Conservation (phyloP, 1,140 invertebrate species). For the Homalodisca vitripennis region DNA sequence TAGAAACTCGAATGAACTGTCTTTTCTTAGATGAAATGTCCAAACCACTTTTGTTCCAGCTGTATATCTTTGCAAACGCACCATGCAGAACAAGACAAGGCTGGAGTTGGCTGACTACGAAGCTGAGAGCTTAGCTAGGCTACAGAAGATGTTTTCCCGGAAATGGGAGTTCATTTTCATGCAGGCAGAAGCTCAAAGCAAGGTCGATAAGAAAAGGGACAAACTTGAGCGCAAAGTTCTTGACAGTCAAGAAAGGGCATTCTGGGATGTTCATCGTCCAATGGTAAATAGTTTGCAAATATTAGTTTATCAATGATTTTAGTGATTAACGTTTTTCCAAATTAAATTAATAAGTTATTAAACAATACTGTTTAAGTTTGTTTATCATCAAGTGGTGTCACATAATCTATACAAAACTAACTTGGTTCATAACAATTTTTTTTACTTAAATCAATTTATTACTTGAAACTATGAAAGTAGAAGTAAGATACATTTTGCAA, state of each 20-base stretch:
- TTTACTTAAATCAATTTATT: too few relatives aligned
- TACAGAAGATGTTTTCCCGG: constrained; percentile 99
- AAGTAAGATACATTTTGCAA: too few relatives aligned
- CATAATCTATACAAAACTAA: too few relatives aligned
- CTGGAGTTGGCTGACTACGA: constrained; percentile 98
- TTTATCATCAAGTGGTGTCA: neutral
- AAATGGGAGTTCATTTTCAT: constrained; percentile 99
- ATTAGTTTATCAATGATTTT: neutral
- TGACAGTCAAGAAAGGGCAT: constrained; percentile 98
- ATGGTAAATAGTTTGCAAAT: constrained; percentile 75
- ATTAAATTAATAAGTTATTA: neutral
- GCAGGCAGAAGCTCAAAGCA: constrained; percentile 79
- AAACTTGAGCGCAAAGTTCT: constrained; percentile 97
- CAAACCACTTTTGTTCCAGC: too few relatives aligned
- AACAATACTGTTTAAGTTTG: neutral
- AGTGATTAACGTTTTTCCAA: neutral
- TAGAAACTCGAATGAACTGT: too few relatives aligned
- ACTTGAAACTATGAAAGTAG: too few relatives aligned
- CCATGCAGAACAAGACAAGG: constrained; percentile 99
- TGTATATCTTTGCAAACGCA: constrained; percentile 98
- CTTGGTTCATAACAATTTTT: too few relatives aligned
- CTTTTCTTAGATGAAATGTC: too few relatives aligned
- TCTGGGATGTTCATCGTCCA: constrained; percentile 99
- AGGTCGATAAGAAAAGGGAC: constrained; percentile 98
- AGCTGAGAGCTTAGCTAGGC: constrained; percentile 92